phyloP scores from a whole-genome alignment of 2,888 invertebrate genomes.

The Acanthosoma haemorrhoidale region DNA sequence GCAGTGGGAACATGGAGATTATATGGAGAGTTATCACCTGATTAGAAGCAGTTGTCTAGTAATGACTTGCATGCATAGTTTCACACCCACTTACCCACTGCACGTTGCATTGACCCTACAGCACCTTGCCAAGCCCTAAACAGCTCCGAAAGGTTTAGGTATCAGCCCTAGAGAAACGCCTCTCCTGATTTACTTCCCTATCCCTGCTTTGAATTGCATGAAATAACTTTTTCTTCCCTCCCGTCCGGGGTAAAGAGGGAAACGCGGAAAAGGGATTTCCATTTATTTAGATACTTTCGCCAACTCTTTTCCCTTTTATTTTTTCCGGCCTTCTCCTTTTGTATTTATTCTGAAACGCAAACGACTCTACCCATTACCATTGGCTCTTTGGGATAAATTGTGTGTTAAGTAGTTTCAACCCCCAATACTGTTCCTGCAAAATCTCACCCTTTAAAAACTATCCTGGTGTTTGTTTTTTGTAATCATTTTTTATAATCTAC shows the following conservation, averaged over 20 bases:
- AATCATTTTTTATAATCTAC: too few species aligned
- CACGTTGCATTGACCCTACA: too few species aligned
- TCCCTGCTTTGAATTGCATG: slow-evolving; percentile 42
- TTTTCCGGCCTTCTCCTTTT: slow-evolving; percentile 29
- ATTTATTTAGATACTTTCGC: slow-evolving; percentile 40
- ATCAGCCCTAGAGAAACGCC: not conserved
- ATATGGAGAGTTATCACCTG: too few species aligned
- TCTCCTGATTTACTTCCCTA: slow-evolving; percentile 38
- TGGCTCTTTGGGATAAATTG: slow-evolving; percentile 36
- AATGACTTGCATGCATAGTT: too few species aligned
- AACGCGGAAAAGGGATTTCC: slow-evolving; percentile 37
- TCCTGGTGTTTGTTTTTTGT: too few species aligned
- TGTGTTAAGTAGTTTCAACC: slow-evolving; percentile 18
- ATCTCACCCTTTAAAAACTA: too few species aligned
- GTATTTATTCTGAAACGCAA: slow-evolving; percentile 33
- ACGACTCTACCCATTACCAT: slow-evolving; percentile 40
- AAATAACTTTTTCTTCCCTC: slow-evolving; percentile 39
- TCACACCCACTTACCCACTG: too few species aligned
- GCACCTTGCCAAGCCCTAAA: too few species aligned
- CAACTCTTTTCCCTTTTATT: slow-evolving; percentile 38
- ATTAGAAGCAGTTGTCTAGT: too few species aligned
- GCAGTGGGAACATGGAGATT: too few species aligned
- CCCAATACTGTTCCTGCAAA: not conserved
- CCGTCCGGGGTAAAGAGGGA: slow-evolving; percentile 14
- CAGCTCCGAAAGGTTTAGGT: not conserved